phyloP scores from a whole-genome alignment of 2,888 invertebrate genomes.

The Lordiphosa fenestrarum region DNA sequence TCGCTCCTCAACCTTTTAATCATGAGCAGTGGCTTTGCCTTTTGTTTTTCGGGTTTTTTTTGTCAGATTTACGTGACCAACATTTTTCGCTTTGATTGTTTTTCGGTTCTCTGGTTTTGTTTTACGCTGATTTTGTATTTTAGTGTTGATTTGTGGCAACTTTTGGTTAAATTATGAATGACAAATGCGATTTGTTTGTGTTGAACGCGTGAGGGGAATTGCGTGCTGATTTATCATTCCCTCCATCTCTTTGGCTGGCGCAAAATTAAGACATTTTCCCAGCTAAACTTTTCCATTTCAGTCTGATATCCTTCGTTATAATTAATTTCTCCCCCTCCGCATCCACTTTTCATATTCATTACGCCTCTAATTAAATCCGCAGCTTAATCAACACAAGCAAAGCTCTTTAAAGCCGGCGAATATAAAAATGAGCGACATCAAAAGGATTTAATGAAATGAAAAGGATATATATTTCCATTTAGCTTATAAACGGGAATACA shows the following conservation, averaged over 20 bases:
- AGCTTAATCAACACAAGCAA: conserved; percentile 47
- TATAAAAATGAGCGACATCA: conserved; percentile 47
- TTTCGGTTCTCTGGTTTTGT: conserved; percentile 14
- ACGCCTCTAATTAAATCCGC: conserved; percentile 35
- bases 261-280: conserved; percentile 1
- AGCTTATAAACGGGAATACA: conserved; percentile 37
- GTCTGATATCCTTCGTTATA: conserved; percentile 4
- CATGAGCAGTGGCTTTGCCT: conserved; percentile 19
- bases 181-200: conserved; percentile 23
- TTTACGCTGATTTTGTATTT: conserved; percentile 18
- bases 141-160: conserved; percentile 43
- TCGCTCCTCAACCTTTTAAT: conserved; percentile 33
- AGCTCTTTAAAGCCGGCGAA: conserved; percentile 9
- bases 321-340: conserved; percentile 8
- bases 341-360: conserved; percentile 10
- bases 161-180: conserved; percentile 38
- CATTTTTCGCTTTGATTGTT: conserved; percentile 51
- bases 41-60: conserved; percentile 15
- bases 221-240: conserved; percentile 6
- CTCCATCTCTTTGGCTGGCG: not conserved
- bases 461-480: conserved; percentile 49
- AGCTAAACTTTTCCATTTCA: conserved; percentile 1
- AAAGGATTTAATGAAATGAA: conserved; percentile 66
- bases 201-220: conserved; percentile 13
- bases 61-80: conserved; percentile 57